These are phyloP conservation scores for Epinephelus coioides DNA, from an alignment of 2,797 vertebrate genomes.

Conservation along the genomic window DNA sequence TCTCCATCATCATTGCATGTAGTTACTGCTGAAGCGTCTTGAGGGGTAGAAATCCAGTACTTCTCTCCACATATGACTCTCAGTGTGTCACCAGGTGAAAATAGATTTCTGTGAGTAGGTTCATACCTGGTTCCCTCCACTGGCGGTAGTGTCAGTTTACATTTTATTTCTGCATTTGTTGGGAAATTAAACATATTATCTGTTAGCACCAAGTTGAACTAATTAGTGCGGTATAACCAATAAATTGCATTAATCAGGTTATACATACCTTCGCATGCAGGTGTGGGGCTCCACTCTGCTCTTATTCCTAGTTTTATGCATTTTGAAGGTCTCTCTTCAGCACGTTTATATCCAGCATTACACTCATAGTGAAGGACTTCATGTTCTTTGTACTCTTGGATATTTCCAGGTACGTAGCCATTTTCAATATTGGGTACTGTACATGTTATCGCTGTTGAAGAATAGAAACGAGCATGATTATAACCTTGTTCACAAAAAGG, in stretches of 20 bases:
- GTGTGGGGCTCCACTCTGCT: slow-evolving; percentile 65
- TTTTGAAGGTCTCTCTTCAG: not conserved
- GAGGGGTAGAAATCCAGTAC: fast-evolving
- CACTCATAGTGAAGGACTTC: slow-evolving; percentile 36
- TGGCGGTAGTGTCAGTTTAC: not conserved
- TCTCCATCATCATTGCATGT: slow-evolving; percentile 2
- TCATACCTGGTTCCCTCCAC: not conserved
- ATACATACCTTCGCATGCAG: slow-evolving; percentile 64
- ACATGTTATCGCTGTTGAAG: slow-evolving; percentile 58
- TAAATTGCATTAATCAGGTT: not conserved
- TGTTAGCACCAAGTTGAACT: not conserved
- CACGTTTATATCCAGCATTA: fast-evolving
- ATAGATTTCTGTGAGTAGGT: slow-evolving; percentile 17
- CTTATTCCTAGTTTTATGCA: slow-evolving; percentile 12
- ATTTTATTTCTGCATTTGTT: slow-evolving; percentile 63
- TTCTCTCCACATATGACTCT: slow-evolving; percentile 17
- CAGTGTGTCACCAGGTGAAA: slow-evolving; percentile 36
- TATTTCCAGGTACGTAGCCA: fast-evolving
- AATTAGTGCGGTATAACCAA: not conserved
- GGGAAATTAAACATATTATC: not conserved
- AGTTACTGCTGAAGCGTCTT: fast-evolving
- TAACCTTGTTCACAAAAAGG: not conserved
- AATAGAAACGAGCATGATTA: not conserved
- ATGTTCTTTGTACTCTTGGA: not conserved
- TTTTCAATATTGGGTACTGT: not conserved